Evolutionary conservation across 2,797 vertebrate species (phyloP), one percentile per base, ranked within the genome.

Genomic region (Huso huso): DNA sequence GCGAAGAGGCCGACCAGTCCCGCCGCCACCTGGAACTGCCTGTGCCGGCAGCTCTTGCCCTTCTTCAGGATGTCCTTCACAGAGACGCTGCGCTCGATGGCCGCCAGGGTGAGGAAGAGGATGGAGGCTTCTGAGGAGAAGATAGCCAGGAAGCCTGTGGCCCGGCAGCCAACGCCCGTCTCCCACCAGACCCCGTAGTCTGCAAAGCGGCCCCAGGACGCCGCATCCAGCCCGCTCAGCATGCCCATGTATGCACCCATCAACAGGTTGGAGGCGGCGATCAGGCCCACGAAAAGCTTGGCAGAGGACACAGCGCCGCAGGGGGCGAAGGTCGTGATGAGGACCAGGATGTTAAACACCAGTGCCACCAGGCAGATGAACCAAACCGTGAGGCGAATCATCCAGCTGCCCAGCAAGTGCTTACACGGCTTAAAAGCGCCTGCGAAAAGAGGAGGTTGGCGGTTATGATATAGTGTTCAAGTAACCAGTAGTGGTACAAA

Each of bases 371-470:
- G 83, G 83, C 96, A 97, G 87, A 99, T 98, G 84, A 99, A 99
- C 97, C 97, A 99, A 64, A 99, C 94, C 0, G 95, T 98, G 73
- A 98, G 89, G 61, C 95, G 94, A 68, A 99, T 98, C 96, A 99
- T 99, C 97, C 97, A 99, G 85, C 94, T 99, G 69, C 96, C 96
- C 75, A 99, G 81, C 69, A 99, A 86, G 75, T 97, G 94, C 81
- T 94, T 91, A 59, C 97, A 99, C 12, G 97, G 97, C 83, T 99
- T 99, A 79, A 99, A 98, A 67, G 94, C 95, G 81, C 96, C 96
- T 98, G 81, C 51, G 79, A 76, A 57, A 49, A 37, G 15, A n/a
- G 15, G 52, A 74, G 57, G n/a, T 37, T 48, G 5, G 10, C 10
- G 61, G 62, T 37, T 37, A 37, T 37, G 37, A 37, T 5, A 37